Percentiles rank a stretch among this genome's conserved stretches.
phyloP scores from a whole-genome alignment of 2,113 vertebrate genomes.

The Panthera leo region DNA sequence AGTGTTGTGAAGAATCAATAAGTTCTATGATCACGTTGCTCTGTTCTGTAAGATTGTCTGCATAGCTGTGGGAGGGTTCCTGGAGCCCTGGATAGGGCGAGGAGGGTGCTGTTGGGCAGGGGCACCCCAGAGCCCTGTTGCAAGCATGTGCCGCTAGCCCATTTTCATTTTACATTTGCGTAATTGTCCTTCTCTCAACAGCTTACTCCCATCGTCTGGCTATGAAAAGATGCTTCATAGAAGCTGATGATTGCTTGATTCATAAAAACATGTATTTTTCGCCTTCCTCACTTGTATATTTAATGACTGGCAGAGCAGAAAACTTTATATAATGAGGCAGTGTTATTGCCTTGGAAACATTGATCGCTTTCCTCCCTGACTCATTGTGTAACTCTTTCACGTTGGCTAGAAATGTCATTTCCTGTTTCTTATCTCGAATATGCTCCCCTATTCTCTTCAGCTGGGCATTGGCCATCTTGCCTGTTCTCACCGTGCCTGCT shows the following conservation, averaged over 20 bases:
- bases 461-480: not conserved
- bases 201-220: not conserved
- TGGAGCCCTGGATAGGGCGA: not conserved
- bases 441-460: not conserved
- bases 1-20: not conserved
- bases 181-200: not conserved
- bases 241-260: conserved; percentile 30
- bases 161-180: not conserved
- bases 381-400: not conserved
- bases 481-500: not conserved
- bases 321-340: not conserved
- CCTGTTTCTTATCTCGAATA: not conserved
- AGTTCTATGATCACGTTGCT: not conserved
- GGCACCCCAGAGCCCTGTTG: not conserved
- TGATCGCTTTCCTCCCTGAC: not conserved
- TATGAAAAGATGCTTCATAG: not conserved
- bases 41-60: not conserved
- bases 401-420: not conserved
- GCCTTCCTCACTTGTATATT: not conserved
- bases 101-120: accelerated
- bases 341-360: not conserved
- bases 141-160: not conserved
- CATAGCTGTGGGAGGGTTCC: too few species aligned
- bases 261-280: not conserved
- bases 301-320: conserved; percentile 33